Percentiles rank a stretch among this genome's conserved stretches.
Conservation (phyloP, 1,140 invertebrate genomes). For the Habropoda laboriosa region DNA sequence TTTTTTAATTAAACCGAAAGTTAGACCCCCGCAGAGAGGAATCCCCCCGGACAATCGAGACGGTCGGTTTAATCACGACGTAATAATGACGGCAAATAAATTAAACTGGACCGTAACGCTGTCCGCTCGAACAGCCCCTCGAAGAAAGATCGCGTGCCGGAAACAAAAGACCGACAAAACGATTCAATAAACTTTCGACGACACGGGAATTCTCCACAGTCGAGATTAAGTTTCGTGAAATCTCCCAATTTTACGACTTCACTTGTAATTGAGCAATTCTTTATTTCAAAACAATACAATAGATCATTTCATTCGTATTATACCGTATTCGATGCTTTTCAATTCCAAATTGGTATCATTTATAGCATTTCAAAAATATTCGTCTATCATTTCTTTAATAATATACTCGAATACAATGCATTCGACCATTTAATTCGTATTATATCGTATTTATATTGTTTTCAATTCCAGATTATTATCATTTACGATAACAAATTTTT, state of each 20-base stretch:
- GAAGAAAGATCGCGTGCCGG: slow-evolving; percentile 58
- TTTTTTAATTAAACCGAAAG: slow-evolving; percentile 75
- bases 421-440: too few relatives aligned
- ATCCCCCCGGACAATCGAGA: slow-evolving; percentile 56
- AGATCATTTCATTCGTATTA: too few relatives aligned
- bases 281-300: too few relatives aligned
- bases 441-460: too few relatives aligned
- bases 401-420: too few relatives aligned
- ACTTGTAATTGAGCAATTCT: not conserved
- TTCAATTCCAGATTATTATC: too few relatives aligned
- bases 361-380: too few relatives aligned
- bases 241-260: not conserved
- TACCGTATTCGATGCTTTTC: too few relatives aligned
- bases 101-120: slow-evolving; percentile 65
- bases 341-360: too few relatives aligned
- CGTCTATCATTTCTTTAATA: too few relatives aligned
- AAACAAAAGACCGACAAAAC: slow-evolving; percentile 56
- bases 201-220: not conserved
- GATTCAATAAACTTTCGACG: slow-evolving; percentile 54
- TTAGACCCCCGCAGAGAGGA: slow-evolving; percentile 48
- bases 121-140: slow-evolving; percentile 55
- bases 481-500: too few relatives aligned
- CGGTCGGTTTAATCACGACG: slow-evolving; percentile 69
- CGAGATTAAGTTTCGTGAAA: slow-evolving; percentile 20
- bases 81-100: slow-evolving; percentile 72